These are phyloP conservation scores for Gasterosteus aculeatus DNA, from an alignment of 2,113 vertebrate species.

Conservation along the genomic window DNA sequence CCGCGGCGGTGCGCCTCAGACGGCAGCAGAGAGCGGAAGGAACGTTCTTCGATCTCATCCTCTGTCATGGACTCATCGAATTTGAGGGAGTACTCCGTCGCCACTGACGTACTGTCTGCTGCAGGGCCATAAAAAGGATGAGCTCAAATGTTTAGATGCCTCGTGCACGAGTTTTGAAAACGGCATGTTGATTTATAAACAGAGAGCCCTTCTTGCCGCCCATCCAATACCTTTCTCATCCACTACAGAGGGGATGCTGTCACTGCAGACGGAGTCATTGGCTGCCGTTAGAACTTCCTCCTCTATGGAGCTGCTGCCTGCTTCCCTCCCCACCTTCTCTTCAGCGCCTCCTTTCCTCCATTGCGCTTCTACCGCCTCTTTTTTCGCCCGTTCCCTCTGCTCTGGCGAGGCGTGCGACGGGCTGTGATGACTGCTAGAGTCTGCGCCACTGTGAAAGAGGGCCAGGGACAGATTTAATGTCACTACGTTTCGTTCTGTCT, in stretches of 20 bases:
- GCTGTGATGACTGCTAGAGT: conserved; percentile 80
- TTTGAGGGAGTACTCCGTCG: conserved; percentile 92
- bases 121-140: neutral
- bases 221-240: conserved; percentile 87
- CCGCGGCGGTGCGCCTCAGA: conserved; percentile 93
- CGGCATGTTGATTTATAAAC: neutral
- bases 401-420: conserved; percentile 77
- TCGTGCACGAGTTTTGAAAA: neutral
- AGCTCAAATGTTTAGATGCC: neutral
- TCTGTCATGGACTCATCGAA: conserved; percentile 96
- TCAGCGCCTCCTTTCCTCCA: conserved; percentile 70
- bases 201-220: neutral
- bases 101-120: conserved; percentile 87
- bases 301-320: conserved; percentile 82
- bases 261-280: conserved; percentile 86
- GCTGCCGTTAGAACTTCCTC: conserved; percentile 83
- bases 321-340: conserved; percentile 75
- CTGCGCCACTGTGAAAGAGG: conserved; percentile 66
- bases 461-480: neutral
- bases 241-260: conserved; percentile 82
- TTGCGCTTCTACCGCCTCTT: conserved; percentile 73
- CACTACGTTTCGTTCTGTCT: neutral
- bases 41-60: conserved; percentile 94
- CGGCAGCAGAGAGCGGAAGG: conserved; percentile 92
- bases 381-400: conserved; percentile 77